Conservation (phyloP, 92 coral and sea anemone genomes). For the Siderastrea siderea region DNA sequence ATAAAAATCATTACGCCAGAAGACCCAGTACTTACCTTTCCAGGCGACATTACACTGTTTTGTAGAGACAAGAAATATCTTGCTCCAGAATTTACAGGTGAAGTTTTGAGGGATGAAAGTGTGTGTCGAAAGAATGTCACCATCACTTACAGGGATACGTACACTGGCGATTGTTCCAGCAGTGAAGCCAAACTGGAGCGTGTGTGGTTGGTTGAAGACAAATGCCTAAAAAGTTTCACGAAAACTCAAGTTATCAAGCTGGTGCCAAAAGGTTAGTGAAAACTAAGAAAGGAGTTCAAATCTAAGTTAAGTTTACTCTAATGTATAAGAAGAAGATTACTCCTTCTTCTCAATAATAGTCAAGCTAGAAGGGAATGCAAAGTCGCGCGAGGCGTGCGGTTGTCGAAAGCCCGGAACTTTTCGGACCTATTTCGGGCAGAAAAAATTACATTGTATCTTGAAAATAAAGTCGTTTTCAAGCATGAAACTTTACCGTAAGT, state of each 20-base stretch:
- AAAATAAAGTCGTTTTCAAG: too few relatives aligned
- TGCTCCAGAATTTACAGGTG: slow-evolving; percentile 55
- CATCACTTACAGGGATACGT: slow-evolving; percentile 50
- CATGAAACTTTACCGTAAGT: too few relatives aligned
- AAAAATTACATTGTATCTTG: too few relatives aligned
- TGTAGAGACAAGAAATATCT: slow-evolving; percentile 74
- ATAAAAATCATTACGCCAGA: slow-evolving; percentile 59
- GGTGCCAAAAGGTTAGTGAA: slow-evolving; percentile 65
- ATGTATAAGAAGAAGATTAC: too few relatives aligned
- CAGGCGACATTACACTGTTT: slow-evolving; percentile 53
- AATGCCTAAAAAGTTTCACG: slow-evolving; percentile 56
- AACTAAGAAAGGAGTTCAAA: background rate
- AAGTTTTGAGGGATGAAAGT: background rate
- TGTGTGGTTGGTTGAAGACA: slow-evolving; percentile 80
- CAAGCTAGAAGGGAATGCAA: too few relatives aligned
- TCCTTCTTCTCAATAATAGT: too few relatives aligned
- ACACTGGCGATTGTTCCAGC: slow-evolving; percentile 56
- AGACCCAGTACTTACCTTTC: slow-evolving; percentile 63
- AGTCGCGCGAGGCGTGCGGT: too few relatives aligned
- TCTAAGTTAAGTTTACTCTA: too few relatives aligned
- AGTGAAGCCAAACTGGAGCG: slow-evolving; percentile 70
- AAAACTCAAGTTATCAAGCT: slow-evolving; percentile 72
- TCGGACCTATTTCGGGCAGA: too few relatives aligned
- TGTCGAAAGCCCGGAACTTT: too few relatives aligned
- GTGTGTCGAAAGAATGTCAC: slow-evolving; percentile 59